These are phyloP conservation scores for Champsocephalus gunnari DNA, from an alignment of 2,797 vertebrate genomes.

Conservation along the genomic window DNA sequence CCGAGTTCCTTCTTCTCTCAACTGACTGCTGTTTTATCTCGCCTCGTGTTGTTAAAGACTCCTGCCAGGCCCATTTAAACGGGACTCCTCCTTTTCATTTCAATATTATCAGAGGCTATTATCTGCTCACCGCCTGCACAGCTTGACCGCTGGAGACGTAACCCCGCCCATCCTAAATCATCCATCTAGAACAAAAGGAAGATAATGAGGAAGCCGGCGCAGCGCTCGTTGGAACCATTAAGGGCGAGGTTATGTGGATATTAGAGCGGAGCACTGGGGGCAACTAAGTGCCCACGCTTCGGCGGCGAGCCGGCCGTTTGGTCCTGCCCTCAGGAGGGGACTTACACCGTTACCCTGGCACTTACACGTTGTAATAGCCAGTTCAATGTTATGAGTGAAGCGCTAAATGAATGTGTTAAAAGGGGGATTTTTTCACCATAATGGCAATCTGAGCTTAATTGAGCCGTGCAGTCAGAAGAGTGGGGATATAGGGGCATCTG, in stretches of 20 bases:
- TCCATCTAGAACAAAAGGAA: conserved; percentile 60
- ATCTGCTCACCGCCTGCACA: conserved; percentile 43
- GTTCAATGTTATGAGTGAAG: conserved; percentile 51
- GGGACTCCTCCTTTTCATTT: conserved; percentile 66
- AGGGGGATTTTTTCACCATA: conserved; percentile 16
- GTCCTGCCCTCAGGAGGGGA: conserved; percentile 55
- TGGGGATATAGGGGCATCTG: background rate
- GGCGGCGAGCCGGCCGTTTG: conserved; percentile 40
- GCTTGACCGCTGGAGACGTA: conserved; percentile 56
- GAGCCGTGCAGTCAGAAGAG: conserved; percentile 11
- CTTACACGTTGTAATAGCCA: conserved; percentile 58
- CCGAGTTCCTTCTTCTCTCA: conserved; percentile 35
- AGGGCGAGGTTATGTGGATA: conserved; percentile 62
- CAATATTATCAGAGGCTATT: conserved; percentile 65
- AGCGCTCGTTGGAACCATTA: conserved; percentile 46
- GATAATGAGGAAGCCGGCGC: conserved; percentile 67
- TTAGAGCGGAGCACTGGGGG: conserved; percentile 51
- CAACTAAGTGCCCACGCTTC: conserved; percentile 42
- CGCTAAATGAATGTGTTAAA: conserved; percentile 44
- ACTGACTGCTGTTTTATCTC: conserved; percentile 5
- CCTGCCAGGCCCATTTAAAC: conserved; percentile 66
- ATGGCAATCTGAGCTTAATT: conserved; percentile 23
- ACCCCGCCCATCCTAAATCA: conserved; percentile 59
- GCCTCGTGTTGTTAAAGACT: conserved; percentile 40
- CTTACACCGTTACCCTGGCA: conserved; percentile 40